Evolutionary conservation across 2,113 vertebrate species (phyloP).

Genomic region (Equus quagga): DNA sequence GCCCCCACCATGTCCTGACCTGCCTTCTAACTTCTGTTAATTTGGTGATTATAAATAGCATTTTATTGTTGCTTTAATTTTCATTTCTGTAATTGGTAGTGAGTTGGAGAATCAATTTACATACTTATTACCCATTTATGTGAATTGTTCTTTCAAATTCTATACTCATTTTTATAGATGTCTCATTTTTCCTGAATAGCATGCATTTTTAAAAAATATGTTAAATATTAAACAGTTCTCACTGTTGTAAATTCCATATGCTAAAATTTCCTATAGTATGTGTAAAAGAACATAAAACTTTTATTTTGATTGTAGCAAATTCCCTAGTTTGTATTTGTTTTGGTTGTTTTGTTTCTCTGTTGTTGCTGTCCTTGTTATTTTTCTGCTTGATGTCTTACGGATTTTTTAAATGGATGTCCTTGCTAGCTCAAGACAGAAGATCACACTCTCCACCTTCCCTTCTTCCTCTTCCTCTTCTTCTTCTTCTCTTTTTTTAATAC

Average conservation of each 20-base stretch:
- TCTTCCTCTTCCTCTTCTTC: neutral
- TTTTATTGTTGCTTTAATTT: conserved; percentile 28
- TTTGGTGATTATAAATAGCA: neutral
- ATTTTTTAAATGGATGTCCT: neutral
- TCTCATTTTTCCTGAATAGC: neutral
- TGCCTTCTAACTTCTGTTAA: neutral
- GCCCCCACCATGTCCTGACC: neutral
- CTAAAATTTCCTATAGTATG: neutral
- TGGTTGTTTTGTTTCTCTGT: conserved; percentile 11
- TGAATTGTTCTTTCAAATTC: conserved; percentile 15
- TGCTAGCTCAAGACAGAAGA: neutral
- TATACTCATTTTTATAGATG: neutral
- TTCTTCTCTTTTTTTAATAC: neutral
- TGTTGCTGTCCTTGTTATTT: neutral
- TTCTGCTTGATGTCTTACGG: neutral
- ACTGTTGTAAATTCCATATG: neutral
- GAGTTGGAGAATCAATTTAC: neutral
- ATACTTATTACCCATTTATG: neutral
- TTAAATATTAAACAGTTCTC: conserved; percentile 39
- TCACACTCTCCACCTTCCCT: neutral
- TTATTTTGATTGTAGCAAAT: neutral
- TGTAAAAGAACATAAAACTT: neutral
- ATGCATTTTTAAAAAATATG: neutral
- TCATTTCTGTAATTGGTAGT: neutral
- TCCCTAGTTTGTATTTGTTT: neutral